Conservation (phyloP, 2,888 invertebrate genomes). For the Stegana nigrithorax region DNA sequence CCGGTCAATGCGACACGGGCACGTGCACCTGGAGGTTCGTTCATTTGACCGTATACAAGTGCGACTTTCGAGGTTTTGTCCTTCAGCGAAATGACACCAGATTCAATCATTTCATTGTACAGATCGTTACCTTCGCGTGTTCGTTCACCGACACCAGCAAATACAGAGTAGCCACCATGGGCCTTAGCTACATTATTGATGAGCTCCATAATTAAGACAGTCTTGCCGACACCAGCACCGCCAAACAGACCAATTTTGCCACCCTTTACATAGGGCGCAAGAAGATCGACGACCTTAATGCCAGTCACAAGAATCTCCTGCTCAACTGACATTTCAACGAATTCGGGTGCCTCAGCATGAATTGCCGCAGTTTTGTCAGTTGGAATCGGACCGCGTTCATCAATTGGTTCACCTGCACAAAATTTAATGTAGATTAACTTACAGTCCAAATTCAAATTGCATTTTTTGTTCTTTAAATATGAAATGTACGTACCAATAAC, state of each 20-base stretch:
- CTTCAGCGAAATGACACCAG: constrained; percentile 89
- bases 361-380: constrained; percentile 84
- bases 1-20: constrained; percentile 94
- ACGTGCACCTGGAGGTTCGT: constrained; percentile 95
- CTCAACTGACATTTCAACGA: constrained; percentile 91
- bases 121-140: constrained; percentile 96
- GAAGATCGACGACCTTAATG: constrained; percentile 89
- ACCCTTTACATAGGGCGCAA: constrained; percentile 93
- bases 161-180: constrained; percentile 96
- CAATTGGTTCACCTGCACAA: constrained; percentile 74
- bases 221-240: constrained; percentile 95
- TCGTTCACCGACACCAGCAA: constrained; percentile 95
- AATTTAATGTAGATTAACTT: neutral
- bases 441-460: neutral
- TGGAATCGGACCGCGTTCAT: constrained; percentile 88
- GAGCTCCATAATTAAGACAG: constrained; percentile 95
- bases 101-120: constrained; percentile 96
- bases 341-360: constrained; percentile 91
- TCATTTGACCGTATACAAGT: constrained; percentile 95
- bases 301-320: constrained; percentile 94
- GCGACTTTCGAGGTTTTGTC: constrained; percentile 88
- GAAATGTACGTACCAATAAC: constrained; percentile 76
- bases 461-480: neutral
- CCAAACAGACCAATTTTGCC: constrained; percentile 95
- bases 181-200: constrained; percentile 97